Base-by-base conservation (phyloP, 2,888 invertebrate species). In the Leptinotarsa rubiginosa region DNA sequence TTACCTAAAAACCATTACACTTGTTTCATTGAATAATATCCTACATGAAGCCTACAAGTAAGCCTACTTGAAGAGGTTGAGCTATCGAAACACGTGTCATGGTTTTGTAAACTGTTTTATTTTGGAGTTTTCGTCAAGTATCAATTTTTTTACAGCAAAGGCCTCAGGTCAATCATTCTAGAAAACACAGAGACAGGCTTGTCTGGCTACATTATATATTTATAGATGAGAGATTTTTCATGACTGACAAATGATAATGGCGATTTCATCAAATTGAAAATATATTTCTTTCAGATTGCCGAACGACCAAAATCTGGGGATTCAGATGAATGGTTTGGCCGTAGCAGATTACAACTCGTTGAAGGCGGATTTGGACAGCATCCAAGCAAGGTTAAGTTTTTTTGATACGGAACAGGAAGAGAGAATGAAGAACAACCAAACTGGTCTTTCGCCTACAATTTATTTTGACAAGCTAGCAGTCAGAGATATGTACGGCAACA, bases 401-500 rank as follows among this genome's bases (percentile, higher is more conserved):
- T 80, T 84, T 47, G 84, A 84, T 73, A 80, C 82, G 22, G 84
- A 82, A 67, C 80, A 83, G 70, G 86, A 84, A 77, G 83, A 83
- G 67, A 79, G 67, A 70, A 83, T 81, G 69, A 74, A 75, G 71
- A 84, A 75, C 69, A 84, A 84, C 76, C 76, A 77, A 67, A 82
- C 81, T 16, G 54, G 73, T 18, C 76, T 81, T 47, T 72, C 72
- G 64, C 73, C 80, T 49, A 69, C 72, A 10, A 49, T 82, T 20
- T 85, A 82, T 79, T 79, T 88, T 16, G 86, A 89, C 77, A 83
- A 84, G 76, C 81, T 89, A 22, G 75, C 81, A 4, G 75, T 89
- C 41, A 83, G 83, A 72, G 87, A 88, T 79, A 86, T 88, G 81
- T 83, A 84, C 75, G 87, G 87, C 74, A 86, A 88, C 75, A 86